These are phyloP conservation scores for Nothobranchius kuhntae DNA, from an alignment of 2,113 vertebrate species.

Conservation along the genomic window DNA sequence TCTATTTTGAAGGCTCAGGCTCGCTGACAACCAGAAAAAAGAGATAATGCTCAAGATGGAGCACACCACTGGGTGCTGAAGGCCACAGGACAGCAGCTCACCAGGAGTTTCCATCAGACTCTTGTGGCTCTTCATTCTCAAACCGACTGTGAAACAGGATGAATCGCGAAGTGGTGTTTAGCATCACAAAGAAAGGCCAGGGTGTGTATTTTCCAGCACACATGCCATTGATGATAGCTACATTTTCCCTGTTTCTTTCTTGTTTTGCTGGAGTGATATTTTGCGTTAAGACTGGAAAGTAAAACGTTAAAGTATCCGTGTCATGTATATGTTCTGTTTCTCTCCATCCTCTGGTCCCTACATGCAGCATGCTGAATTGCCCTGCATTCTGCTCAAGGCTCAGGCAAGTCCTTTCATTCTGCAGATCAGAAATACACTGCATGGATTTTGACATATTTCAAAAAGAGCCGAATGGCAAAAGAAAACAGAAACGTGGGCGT, in stretches of 20 bases:
- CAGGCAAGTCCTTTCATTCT: conserved; percentile 43
- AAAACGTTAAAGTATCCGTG: conserved; percentile 26
- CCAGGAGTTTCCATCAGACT: conserved; percentile 62
- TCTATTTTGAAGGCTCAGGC: conserved; percentile 60
- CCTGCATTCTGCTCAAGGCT: conserved; percentile 38
- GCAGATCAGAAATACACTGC: conserved; percentile 56
- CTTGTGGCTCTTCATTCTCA: conserved; percentile 56
- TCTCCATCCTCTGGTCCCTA: conserved; percentile 24
- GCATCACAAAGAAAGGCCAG: conserved; percentile 13
- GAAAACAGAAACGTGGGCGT: conserved; percentile 37
- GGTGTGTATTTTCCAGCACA: background rate
- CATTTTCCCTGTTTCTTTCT: background rate
- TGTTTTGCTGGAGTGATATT: conserved; percentile 1
- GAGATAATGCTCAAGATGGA: conserved; percentile 53
- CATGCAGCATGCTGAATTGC: conserved; percentile 17
- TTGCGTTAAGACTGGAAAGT: conserved; percentile 1
- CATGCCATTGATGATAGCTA: background rate
- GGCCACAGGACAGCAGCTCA: conserved; percentile 56
- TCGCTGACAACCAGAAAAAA: conserved; percentile 61
- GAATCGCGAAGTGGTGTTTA: conserved; percentile 54
- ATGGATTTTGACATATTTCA: conserved; percentile 58
- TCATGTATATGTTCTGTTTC: conserved; percentile 31
- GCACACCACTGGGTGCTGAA: conserved; percentile 45
- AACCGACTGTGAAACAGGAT: conserved; percentile 58
- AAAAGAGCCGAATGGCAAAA: conserved; percentile 36